Conservation (phyloP, 2,113 vertebrate species). For the Amblyopsis rosae region DNA sequence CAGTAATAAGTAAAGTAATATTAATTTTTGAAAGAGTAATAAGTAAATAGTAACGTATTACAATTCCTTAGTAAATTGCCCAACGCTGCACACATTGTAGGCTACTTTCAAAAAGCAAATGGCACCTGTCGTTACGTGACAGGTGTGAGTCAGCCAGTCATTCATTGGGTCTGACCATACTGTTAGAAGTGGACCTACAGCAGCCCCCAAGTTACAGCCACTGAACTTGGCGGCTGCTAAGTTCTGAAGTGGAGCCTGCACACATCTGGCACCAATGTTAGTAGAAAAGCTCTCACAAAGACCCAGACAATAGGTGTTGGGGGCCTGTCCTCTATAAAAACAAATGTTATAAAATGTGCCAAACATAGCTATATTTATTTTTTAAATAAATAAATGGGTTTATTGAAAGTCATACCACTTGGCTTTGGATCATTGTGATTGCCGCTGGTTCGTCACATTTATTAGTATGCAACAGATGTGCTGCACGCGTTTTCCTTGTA, state of each 20-base stretch:
- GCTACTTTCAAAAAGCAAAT: neutral
- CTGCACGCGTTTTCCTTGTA: slow-evolving; percentile 93
- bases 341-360: slow-evolving; percentile 35
- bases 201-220: too few relatives aligned
- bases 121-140: neutral
- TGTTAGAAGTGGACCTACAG: too few relatives aligned
- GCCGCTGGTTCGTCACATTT: slow-evolving; percentile 96
- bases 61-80: too few relatives aligned
- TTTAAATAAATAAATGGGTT: slow-evolving; percentile 76
- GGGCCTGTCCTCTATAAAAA: slow-evolving; percentile 54
- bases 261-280: too few relatives aligned
- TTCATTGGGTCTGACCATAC: too few relatives aligned
- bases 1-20: too few relatives aligned
- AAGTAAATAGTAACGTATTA: too few relatives aligned
- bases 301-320: slow-evolving; percentile 2
- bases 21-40: too few relatives aligned
- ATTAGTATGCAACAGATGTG: slow-evolving; percentile 98
- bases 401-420: slow-evolving; percentile 95
- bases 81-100: neutral
- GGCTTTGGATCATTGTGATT: slow-evolving; percentile 99
- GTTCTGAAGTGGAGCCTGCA: too few relatives aligned
- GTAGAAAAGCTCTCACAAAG: too few relatives aligned
- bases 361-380: slow-evolving; percentile 69
- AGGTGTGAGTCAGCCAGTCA: too few relatives aligned
- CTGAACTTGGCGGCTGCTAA: too few relatives aligned